Evolutionary conservation across 2,888 invertebrate species (phyloP), one percentile per base, ranked within the genome.

Genomic region (Rhamnusium bicolor): DNA sequence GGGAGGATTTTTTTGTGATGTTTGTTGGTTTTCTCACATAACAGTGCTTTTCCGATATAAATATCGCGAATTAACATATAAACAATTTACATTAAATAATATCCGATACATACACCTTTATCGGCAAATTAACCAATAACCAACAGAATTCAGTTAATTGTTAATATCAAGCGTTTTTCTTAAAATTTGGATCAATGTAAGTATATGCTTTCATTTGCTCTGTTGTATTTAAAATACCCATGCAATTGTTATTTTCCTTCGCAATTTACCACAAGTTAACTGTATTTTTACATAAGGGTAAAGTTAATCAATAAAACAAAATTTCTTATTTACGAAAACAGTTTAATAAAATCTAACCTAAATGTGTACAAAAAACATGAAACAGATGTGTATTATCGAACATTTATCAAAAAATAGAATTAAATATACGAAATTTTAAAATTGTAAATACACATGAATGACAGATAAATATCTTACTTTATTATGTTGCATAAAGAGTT

Each of bases 331-430:
- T 40, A 61, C 12, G 61, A 65, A 65, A 29, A 51, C 27, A 40
- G 14, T 47, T 65, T 65, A 51, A 65, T 51, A 51, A 65, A 27
- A 16, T 51, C 63, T 65, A 65, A 65, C 63, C 63, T 65, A 18
- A 51, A 29, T 29, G 14, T 51, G 10, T 19, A 62, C 40, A 40
- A 40, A 40, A 24, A n/a, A 40, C 40, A 40, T 40, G 3, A 40
- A 40, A 40, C 40, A 12, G 2, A 4, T n/a, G n/a, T 4, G 10
- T 40, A 40, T 40, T n/a, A n/a, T n/a, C 40, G 6, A 4, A 24
- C 24, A 10, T 40, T 1, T 40, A 40, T 40, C 4, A 40, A 5
- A 40, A 40, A 40, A 40, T 40, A 40, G n/a, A 40, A 40, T 12
- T 40, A 2, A 40, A 2, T 40, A 40, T n/a, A 32, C 5, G 1